A percentile compares a stretch with the other conserved stretches of the same genome.
Evolutionary conservation across 2,888 invertebrate species (phyloP).

Genomic region (Metacarcinus magister): DNA sequence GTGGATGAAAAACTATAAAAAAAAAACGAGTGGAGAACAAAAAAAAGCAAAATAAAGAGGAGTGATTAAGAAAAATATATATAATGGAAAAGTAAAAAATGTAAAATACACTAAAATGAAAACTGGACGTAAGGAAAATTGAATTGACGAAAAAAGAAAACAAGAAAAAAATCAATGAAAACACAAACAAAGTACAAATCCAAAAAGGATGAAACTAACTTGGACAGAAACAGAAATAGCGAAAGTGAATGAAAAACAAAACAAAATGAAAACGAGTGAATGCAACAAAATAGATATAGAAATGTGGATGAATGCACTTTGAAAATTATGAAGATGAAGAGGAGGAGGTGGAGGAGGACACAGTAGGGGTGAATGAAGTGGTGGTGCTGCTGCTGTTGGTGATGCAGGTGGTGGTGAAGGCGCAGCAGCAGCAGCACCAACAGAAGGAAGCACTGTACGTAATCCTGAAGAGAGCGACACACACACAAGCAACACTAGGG

Average conservation of each 20-base stretch:
- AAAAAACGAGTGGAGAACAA: background rate
- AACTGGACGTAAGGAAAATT: too few relatives aligned
- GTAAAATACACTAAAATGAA: too few relatives aligned
- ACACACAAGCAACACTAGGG: background rate
- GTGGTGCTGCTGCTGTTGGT: background rate
- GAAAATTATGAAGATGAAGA: too few relatives aligned
- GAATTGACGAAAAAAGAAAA: background rate
- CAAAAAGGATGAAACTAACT: background rate
- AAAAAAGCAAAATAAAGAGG: background rate
- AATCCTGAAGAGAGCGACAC: background rate
- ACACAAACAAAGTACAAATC: background rate
- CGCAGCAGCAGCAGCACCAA: background rate
- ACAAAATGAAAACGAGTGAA: too few relatives aligned
- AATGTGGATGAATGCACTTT: background rate
- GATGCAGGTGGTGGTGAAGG: background rate
- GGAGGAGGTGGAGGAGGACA: too few relatives aligned
- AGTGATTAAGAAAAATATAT: too few relatives aligned
- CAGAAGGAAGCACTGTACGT: background rate
- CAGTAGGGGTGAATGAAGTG: background rate
- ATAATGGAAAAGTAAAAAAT: too few relatives aligned
- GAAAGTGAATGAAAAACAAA: background rate
- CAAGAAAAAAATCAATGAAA: background rate
- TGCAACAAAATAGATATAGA: background rate
- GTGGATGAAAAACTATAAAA: background rate
- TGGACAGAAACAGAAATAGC: background rate